Base-by-base conservation (phyloP, 2,797 vertebrate species). In the Protosalanx chinensis region DNA sequence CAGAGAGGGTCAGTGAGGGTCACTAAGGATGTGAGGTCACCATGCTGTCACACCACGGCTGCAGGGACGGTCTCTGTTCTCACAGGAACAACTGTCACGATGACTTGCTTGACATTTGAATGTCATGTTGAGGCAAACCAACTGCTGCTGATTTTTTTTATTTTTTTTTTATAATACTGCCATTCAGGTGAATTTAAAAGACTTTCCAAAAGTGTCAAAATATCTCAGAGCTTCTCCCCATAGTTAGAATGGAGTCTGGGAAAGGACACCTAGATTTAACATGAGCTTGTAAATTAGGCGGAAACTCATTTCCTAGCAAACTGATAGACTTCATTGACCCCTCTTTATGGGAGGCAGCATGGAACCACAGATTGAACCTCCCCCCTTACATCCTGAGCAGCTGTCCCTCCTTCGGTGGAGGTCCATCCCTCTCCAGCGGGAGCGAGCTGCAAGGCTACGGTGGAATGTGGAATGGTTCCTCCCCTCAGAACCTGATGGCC, bases 341-440 rank as follows among this genome's bases (percentile, higher is more conserved):
- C 73, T 75, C 80, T 81, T 75, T 67, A 72, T 72, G 41, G 62
- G 77, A 56, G 18, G 32, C 30, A 62, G 71, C 51, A 63, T 62
- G 71, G 72, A 74, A 74, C 75, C 75, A 73, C 76, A 83, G 73
- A 81, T 85, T 76, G 41, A 46, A 53, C 62, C 53, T 78, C 79
- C 62, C 73, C 71, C 74, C 59, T 71, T 13, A 16, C 18, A 58
- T 75, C 72, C 68, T 73, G 67, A 84, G 76, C 83, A 89, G 83
- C 83, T 89, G 89, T 87, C 75, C 77, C 70, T 82, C 80, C 81
- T 87, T 83, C 78, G 76, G 82, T 85, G 41, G 72, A 83, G 81
- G 79, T 82, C 79, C 79, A 89, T 87, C 75, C 33, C 82, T 81
- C 88, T 89, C 82, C 84, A 85, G 56, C 75, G 6, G 41, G 30